Percentiles rank a stretch among this genome's conserved stretches.
phyloP scores from a whole-genome alignment of 2,113 vertebrate genomes.

The Sander lucioperca region DNA sequence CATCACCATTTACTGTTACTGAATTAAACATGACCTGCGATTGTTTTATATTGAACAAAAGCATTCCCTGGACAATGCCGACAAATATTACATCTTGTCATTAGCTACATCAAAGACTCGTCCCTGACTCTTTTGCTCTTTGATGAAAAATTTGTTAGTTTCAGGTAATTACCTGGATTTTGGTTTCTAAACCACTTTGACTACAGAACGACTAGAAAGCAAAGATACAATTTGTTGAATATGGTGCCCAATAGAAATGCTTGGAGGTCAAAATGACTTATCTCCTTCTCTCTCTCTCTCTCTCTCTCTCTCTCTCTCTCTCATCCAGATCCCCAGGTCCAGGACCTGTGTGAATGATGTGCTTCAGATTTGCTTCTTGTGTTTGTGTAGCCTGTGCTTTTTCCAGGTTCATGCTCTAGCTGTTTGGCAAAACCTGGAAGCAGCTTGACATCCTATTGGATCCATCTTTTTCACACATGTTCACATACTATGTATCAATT shows the following conservation, averaged over 20 bases:
- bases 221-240: neutral
- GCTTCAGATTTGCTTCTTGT: too few relatives aligned
- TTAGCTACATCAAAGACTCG: constrained; percentile 2
- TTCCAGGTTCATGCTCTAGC: too few relatives aligned
- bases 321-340: too few relatives aligned
- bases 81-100: neutral
- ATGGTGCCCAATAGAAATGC: neutral
- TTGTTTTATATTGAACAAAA: neutral
- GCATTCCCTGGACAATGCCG: neutral
- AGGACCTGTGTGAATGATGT: too few relatives aligned
- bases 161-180: neutral
- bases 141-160: neutral
- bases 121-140: neutral
- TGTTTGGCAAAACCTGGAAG: too few relatives aligned
- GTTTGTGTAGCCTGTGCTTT: too few relatives aligned
- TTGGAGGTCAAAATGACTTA: neutral
- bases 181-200: constrained; percentile 3
- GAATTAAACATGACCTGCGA: constrained; percentile 30
- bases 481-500: too few relatives aligned
- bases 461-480: too few relatives aligned
- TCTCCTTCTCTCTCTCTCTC: neutral
- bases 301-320: too few relatives aligned
- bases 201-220: neutral
- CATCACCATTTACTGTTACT: constrained; percentile 18
- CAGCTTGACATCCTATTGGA: too few relatives aligned